These are phyloP conservation scores for Cheilosia grossa DNA, from an alignment of 2,888 invertebrate species.

Conservation along the genomic window DNA sequence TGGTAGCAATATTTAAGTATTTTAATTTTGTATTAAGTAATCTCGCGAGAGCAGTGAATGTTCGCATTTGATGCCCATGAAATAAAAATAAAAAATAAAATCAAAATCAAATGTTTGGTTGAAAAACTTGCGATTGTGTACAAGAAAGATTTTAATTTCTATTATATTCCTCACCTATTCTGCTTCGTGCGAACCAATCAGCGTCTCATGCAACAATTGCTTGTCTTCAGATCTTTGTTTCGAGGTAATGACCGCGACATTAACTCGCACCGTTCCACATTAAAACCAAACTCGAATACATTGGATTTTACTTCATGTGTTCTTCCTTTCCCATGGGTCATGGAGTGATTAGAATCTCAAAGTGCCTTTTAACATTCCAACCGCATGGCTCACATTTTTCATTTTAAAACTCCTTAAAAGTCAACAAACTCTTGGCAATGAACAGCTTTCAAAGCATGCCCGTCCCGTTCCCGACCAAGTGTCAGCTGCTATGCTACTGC, in stretches of 20 bases:
- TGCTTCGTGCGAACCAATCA: too few species aligned
- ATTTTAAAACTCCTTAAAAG: constrained; percentile 20
- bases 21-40: too few species aligned
- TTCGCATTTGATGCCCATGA: too few species aligned
- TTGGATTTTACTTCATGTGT: background rate
- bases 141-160: too few species aligned
- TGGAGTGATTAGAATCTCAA: background rate
- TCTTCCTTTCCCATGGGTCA: background rate
- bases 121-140: too few species aligned
- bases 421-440: constrained; percentile 44
- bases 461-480: background rate
- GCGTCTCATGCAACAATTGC: too few species aligned
- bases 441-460: background rate
- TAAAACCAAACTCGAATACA: background rate
- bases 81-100: too few species aligned
- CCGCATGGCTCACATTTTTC: background rate
- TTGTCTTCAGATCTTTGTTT: background rate
- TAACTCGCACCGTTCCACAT: background rate
- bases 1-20: too few species aligned
- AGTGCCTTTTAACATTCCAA: constrained; percentile 7
- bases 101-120: too few species aligned
- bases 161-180: too few species aligned
- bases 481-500: too few species aligned
- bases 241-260: background rate
- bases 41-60: too few species aligned